Evolutionary conservation across 2,888 invertebrate genomes (phyloP), one percentile per base, ranked within the genome.

Genomic region (Trimorus sp.): DNA sequence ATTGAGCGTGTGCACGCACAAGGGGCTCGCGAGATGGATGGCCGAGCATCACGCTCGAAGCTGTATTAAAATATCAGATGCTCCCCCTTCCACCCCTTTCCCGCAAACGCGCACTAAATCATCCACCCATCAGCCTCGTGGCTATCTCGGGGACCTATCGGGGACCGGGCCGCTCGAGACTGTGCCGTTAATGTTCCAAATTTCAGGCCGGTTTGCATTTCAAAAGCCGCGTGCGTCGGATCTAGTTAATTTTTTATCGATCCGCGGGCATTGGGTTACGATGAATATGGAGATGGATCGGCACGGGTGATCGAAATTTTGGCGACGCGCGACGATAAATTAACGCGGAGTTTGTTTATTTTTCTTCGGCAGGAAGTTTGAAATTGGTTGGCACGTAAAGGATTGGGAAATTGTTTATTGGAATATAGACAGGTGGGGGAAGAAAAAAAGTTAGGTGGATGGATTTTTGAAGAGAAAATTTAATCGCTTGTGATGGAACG

Each of bases 31-130:
- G 87, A 89, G 91, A 91, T 91, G 90, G 91, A 91, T 91, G 91
- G 89, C 88, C 89, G 86, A 88, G 89, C 89, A 91, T 90, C 91
- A 91, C 91, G 91, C 91, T 90, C 88, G 87, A 75, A 87, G 87
- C 86, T 87, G 89, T 90, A 90, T 90, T 90, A 90, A 90, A 90
- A 90, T 90, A 90, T 90, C 90, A 90, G 86, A 77, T 79, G 69
- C 77, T 82, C 77, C 79, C 79, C 83, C 83, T 81, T 54, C 82
- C 70, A 83, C 71, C 74, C 83, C 77, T 82, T 83, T 71, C 77
- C 49, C 40, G 69, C 75, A 77, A 77, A 74, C 85, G 84, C 86
- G 87, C 89, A 89, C 89, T 91, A 91, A 91, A 91, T 91, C 90
- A 91, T 89, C 89, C 89, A 88, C 89, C 90, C 89, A 89, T 89